phyloP scores from a whole-genome alignment of 2,113 vertebrate genomes.

The Ceyx margarethae region DNA sequence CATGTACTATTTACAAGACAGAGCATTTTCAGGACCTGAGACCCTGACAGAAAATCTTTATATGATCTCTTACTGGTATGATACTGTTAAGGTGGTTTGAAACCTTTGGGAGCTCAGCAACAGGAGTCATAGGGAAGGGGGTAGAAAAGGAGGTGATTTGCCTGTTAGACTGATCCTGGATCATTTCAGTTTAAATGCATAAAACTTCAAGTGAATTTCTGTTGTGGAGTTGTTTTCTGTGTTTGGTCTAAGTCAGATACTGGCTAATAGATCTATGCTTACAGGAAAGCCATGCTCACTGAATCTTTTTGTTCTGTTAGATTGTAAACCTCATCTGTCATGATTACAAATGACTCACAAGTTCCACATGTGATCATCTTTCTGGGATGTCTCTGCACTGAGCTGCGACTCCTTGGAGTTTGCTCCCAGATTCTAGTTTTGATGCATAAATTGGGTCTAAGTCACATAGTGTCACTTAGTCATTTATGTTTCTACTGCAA shows the following conservation, averaged over 20 bases:
- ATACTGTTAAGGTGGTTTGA: background rate
- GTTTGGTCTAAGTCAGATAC: fast-evolving
- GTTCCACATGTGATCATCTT: background rate
- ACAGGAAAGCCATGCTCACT: background rate
- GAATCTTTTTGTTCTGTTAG: background rate
- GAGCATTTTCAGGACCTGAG: background rate
- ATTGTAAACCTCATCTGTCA: background rate
- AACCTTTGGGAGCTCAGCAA: background rate
- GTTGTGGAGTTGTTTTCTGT: background rate
- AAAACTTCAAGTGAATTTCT: background rate
- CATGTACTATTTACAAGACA: background rate
- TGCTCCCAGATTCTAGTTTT: background rate
- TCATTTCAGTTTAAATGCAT: background rate
- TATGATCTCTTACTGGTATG: background rate
- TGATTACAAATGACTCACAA: background rate
- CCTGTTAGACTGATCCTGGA: fast-evolving
- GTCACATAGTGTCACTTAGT: background rate
- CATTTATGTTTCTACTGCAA: background rate
- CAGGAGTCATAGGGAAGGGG: fast-evolving
- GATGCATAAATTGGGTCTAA: background rate
- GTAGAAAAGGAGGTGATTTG: background rate
- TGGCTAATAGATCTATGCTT: background rate
- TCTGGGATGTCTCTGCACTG: background rate
- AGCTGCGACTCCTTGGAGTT: background rate
- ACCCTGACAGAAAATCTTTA: background rate